phyloP scores from a whole-genome alignment of 2,113 vertebrate genomes.

The Progne subis region DNA sequence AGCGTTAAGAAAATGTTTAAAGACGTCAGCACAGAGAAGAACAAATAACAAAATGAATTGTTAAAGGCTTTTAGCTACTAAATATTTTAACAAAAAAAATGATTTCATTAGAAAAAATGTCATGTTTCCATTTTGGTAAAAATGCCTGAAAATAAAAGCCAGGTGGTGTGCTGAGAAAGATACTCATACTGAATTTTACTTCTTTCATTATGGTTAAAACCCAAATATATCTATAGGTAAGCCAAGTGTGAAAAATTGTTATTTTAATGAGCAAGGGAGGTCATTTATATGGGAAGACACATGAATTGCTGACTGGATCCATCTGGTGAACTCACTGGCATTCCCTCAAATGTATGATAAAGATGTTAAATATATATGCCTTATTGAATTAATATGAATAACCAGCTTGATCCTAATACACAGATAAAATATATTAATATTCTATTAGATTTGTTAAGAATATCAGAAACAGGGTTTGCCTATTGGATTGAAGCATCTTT shows the following conservation, averaged over 20 bases:
- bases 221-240: background rate
- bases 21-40: background rate
- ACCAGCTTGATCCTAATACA: background rate
- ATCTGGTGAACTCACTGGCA: background rate
- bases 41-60: background rate
- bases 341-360: background rate
- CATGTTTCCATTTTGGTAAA: background rate
- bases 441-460: background rate
- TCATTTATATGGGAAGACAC: background rate
- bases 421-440: background rate
- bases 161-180: background rate
- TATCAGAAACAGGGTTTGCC: background rate
- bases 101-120: background rate
- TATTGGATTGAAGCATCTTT: background rate
- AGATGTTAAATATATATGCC: background rate
- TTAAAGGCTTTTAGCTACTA: background rate
- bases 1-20: background rate
- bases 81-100: background rate
- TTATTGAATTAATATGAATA: background rate
- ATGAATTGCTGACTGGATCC: background rate
- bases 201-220: background rate
- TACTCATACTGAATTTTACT: background rate
- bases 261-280: background rate
- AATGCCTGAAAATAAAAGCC: background rate
- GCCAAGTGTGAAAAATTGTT: background rate